phyloP scores from a whole-genome alignment of 2,888 invertebrate species.

The Scaptodrosophila latifasciaeformis region DNA sequence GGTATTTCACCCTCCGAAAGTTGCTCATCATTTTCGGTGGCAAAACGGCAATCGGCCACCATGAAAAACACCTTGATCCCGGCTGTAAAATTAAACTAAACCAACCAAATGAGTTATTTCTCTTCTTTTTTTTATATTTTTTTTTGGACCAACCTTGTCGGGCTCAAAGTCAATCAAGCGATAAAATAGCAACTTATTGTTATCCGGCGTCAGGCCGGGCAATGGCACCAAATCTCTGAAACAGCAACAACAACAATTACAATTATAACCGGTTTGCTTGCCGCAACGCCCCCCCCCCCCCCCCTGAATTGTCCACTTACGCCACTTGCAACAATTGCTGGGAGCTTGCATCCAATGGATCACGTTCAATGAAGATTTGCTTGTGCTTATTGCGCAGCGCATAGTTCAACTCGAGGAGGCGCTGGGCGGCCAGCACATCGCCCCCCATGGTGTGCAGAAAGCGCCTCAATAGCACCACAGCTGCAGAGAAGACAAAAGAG shows the following conservation, averaged over 20 bases:
- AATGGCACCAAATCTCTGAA: constrained; percentile 82
- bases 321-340: constrained; percentile 69
- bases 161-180: constrained; percentile 79
- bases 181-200: constrained; percentile 82
- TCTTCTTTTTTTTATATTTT: background rate
- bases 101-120: constrained; percentile 11
- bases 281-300: background rate
- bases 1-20: constrained; percentile 82
- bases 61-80: constrained; percentile 83
- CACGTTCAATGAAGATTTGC: constrained; percentile 77
- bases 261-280: constrained; percentile 18
- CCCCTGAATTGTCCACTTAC: constrained; percentile 52
- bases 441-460: constrained; percentile 69
- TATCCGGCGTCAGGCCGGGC: constrained; percentile 80
- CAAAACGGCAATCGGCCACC: constrained; percentile 82
- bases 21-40: constrained; percentile 75
- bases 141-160: constrained; percentile 73
- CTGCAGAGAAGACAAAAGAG: constrained; percentile 45
- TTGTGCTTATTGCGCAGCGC: constrained; percentile 76
- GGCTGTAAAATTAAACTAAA: constrained; percentile 80
- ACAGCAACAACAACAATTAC: background rate
- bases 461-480: constrained; percentile 62
- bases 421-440: constrained; percentile 67
- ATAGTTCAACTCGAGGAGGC: constrained; percentile 73
- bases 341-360: constrained; percentile 73